Evolutionary conservation across 2,113 vertebrate species (phyloP), one percentile per base, ranked within the genome.

Genomic region (Orientallactaga bullata): DNA sequence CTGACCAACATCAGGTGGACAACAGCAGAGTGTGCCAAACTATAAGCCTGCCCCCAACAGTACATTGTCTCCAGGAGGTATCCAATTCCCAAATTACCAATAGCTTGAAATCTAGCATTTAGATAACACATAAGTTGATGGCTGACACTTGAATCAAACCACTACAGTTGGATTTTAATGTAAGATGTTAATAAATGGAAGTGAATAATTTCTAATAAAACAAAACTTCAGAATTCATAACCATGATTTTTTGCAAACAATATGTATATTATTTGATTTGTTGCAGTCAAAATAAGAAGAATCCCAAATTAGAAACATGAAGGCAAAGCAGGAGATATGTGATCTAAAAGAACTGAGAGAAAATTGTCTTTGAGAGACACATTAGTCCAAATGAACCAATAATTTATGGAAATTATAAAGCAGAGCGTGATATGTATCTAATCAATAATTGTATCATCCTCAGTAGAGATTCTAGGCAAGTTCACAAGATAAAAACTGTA

Each of bases 401-500:
- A 89, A 90, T 90, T 83, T 88, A 39, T 88, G 42, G 32, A 93
- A 13, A 90, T 88, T 65, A 37, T 78, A 65, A 95, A 82, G 78
- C 68, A 60, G 79, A 77, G 88, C 60, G 15, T 72, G 35, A 3
- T 12, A 61, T 51, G 5, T 89, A 7, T 51, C 68, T 88, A 63
- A 55, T 73, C 58, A 91, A 79, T 91, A 61, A 96, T 89, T 95
- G 58, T 85, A 47, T 90, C 81, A 74, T 60, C n/a, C 37, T 87
- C 78, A 91, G 2, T 90, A 83, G 42, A 87, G 28, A 93, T 63
- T 77, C 30, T 89, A n/a, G 84, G 16, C 85, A 89, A 72, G 55
- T 88, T 95, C 82, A 94, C 74, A 77, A 93, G 58, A 84, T 95
- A 92, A 86, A 60, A 88, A 16, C 15, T 51, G 71, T 60, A 88